Conservation (phyloP, 2,888 invertebrate species). For the Lasioglossum pauxillum region DNA sequence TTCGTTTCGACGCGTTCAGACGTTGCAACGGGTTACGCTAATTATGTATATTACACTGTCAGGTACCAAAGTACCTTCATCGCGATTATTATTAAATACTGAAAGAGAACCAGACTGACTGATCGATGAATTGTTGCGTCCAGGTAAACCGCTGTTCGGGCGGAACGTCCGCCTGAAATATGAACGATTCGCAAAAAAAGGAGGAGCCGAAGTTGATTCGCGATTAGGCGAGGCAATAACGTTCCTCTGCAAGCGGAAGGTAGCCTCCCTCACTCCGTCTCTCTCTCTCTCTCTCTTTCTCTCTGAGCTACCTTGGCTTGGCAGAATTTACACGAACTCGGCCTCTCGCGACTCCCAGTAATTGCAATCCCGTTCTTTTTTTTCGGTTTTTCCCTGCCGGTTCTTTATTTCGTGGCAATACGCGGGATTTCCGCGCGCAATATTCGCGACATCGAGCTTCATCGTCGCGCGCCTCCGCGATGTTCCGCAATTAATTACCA, state of each 20-base stretch:
- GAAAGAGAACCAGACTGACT: background rate
- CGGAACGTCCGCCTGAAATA: background rate
- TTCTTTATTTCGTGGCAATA: constrained; percentile 17
- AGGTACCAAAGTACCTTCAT: background rate
- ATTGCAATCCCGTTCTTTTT: constrained; percentile 33
- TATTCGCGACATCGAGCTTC: constrained; percentile 46
- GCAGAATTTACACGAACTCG: constrained; percentile 25
- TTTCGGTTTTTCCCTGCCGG: background rate
- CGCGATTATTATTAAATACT: background rate
- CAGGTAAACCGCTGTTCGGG: background rate
- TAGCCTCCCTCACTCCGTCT: background rate
- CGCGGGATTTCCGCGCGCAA: constrained; percentile 35
- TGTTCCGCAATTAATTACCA: constrained; percentile 54
- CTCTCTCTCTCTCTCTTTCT: background rate
- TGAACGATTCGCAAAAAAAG: background rate
- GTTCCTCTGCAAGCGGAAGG: constrained; percentile 13
- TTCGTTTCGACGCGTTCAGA: background rate
- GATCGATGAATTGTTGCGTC: background rate
- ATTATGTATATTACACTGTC: background rate
- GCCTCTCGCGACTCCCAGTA: constrained; percentile 15
- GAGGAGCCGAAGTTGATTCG: constrained; percentile 27
- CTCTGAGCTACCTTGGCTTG: background rate
- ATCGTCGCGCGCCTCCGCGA: constrained; percentile 26
- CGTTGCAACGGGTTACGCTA: background rate
- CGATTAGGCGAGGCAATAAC: constrained; percentile 46